Evolutionary conservation across 2,888 invertebrate genomes (phyloP), one percentile per base, ranked within the genome.

Genomic region (Polydrusus pterygomalis): DNA sequence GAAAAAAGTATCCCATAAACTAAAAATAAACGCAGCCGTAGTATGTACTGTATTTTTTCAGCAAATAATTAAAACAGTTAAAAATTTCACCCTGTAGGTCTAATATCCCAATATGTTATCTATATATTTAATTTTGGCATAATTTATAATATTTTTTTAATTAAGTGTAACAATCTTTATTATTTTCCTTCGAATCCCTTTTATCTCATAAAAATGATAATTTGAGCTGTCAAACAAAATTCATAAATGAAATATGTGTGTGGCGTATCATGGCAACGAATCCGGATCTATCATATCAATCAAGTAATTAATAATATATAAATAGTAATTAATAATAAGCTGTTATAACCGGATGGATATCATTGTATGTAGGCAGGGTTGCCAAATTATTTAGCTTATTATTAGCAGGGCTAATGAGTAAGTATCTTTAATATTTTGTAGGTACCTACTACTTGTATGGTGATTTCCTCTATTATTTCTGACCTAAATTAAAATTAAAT

Each of bases 301-400:
- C 25, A 25, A 20, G 51, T 51, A 7, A 51, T 51, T 51, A 51
- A 51, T 51, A 51, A 51, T 18, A 13, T 51, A 25, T 25, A 51
- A 51, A 25, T 51, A 51, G 51, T 51, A 51, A 51, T 51, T 51
- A 51, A 51, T 51, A 51, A 51, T 20, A 11, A 51, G 51, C 51
- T 51, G 51, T 11, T 25, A 51, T 51, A 25, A 20, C 25, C 18
- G 20, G 20, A 51, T 51, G 25, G 51, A 25, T 51, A 20, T 18
- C 1, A 43, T 18, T 20, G 13, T 9, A 3, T 51, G 10, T 11
- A 13, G 51, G 11, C 51, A 13, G 10, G 25, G 51, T 51, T 51
- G 51, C 51, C 51, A 51, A 51, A 51, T 49, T 49, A 43, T 34
- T 7, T 1, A 7, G 10, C 34, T 34, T 34, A 7, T 34, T 34